These are phyloP conservation scores for Porites evermanni DNA, from an alignment of 92 coral and sea anemone species.

Conservation along the genomic window DNA sequence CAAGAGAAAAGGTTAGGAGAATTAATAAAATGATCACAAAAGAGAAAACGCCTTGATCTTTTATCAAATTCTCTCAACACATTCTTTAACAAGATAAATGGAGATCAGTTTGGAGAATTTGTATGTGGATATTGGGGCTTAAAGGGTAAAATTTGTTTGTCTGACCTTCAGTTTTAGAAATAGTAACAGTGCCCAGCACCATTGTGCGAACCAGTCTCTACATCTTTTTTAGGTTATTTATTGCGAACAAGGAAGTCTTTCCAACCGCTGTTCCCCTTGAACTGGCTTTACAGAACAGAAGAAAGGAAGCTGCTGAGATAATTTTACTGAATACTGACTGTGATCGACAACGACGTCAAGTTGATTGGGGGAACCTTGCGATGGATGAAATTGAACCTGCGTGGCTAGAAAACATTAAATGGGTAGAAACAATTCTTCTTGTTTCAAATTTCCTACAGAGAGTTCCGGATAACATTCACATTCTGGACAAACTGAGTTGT, in stretches of 20 bases:
- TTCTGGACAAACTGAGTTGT: slow-evolving; percentile 72
- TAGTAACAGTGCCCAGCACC: too few species aligned
- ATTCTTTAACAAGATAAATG: too few species aligned
- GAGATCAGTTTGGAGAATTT: too few species aligned
- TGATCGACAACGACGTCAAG: slow-evolving; percentile 52
- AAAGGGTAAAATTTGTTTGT: too few species aligned
- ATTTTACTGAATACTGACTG: slow-evolving; percentile 79
- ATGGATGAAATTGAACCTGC: slow-evolving; percentile 76
- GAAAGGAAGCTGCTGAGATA: slow-evolving; percentile 66
- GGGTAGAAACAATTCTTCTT: slow-evolving; percentile 78
- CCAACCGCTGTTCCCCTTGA: slow-evolving; percentile 83
- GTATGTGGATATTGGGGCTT: too few species aligned
- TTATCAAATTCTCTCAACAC: too few species aligned
- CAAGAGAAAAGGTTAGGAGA: too few species aligned
- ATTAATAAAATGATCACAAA: too few species aligned
- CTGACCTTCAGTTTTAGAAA: too few species aligned
- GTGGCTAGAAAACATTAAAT: slow-evolving; percentile 72
- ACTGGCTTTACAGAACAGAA: slow-evolving; percentile 66
- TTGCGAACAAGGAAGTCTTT: slow-evolving; percentile 57
- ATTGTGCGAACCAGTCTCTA: background rate
- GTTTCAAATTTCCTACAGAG: slow-evolving; percentile 72
- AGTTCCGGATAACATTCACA: slow-evolving; percentile 74
- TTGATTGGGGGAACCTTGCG: slow-evolving; percentile 88
- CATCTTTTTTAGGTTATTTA: slow-evolving; percentile 61
- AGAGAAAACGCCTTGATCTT: too few species aligned